Conservation (phyloP, 1,140 invertebrate genomes). For the Danaus melanippus region DNA sequence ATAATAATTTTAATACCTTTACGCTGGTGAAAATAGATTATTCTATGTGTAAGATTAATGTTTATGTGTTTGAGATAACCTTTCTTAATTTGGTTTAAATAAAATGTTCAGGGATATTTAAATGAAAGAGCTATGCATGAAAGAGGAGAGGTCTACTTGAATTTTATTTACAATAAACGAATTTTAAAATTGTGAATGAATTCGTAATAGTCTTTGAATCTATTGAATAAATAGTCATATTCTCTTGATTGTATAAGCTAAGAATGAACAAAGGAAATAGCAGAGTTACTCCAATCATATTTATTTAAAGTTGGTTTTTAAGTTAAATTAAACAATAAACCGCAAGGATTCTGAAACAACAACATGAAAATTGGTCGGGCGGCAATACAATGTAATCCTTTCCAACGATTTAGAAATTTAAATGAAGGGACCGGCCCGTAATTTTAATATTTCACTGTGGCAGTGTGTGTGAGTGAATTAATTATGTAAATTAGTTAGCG, state of each 20-base stretch:
- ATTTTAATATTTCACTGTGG: conserved; percentile 48
- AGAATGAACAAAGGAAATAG: not conserved
- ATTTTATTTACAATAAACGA: not conserved
- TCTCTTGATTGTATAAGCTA: not conserved
- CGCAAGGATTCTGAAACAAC: conserved; percentile 5
- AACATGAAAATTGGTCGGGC: conserved; percentile 24
- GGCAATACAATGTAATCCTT: no score
- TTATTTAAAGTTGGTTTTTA: conserved; percentile 1
- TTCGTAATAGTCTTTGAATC: not conserved
- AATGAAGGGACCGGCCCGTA: conserved; percentile 40
- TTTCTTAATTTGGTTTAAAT: no score
- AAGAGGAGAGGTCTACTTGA: not conserved
- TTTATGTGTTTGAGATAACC: no score
- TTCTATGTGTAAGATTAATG: not conserved
- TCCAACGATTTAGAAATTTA: no score
- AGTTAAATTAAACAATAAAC: conserved; percentile 9
- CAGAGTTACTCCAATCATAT: not conserved
- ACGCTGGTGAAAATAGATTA: conserved; percentile 7
- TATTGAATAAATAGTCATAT: not conserved
- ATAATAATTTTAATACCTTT: no score
- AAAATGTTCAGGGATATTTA: not conserved
- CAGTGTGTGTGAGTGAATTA: conserved; percentile 44
- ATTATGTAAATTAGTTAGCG: conserved; percentile 58
- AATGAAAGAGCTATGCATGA: not conserved
- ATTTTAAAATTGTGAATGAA: not conserved